These are phyloP conservation scores for Palythoa grandiflora DNA, from an alignment of 92 coral and sea anemone species.

Conservation along the genomic window DNA sequence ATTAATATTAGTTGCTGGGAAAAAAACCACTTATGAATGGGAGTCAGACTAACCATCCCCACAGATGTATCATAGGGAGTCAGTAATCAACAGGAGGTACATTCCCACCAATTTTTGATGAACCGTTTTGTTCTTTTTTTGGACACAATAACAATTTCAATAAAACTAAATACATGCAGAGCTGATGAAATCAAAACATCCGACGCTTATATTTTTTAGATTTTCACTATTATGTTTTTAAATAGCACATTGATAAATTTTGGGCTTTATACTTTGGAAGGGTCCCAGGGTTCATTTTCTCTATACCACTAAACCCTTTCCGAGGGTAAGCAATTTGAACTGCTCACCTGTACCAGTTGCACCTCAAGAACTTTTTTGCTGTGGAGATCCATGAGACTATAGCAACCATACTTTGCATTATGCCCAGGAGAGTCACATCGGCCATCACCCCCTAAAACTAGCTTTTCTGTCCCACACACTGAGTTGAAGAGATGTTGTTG, in stretches of 20 bases:
- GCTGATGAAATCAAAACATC: neutral
- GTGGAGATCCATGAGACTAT: constrained; percentile 11
- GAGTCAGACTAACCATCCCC: neutral
- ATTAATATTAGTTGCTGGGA: neutral
- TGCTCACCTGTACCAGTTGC: constrained; percentile 11
- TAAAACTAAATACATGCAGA: neutral
- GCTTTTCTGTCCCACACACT: neutral
- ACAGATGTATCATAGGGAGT: neutral
- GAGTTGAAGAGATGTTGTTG: constrained; percentile 5
- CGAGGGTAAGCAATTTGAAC: neutral
- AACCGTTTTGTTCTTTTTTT: neutral
- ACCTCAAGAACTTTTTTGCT: neutral
- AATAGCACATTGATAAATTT: neutral
- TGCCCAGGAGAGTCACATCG: constrained; percentile 39
- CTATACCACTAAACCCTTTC: neutral
- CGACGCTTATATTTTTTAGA: neutral
- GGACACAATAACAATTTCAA: neutral
- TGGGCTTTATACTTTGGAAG: neutral
- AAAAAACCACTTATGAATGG: neutral
- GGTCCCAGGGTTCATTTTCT: neutral
- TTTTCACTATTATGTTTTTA: neutral
- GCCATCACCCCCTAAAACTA: constrained; percentile 20
- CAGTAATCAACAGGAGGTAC: neutral
- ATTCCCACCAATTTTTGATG: neutral
- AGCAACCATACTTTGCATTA: constrained; percentile 16